Evolutionary conservation across 2,888 invertebrate genomes (phyloP).

Genomic region (Cheilosia variabilis): DNA sequence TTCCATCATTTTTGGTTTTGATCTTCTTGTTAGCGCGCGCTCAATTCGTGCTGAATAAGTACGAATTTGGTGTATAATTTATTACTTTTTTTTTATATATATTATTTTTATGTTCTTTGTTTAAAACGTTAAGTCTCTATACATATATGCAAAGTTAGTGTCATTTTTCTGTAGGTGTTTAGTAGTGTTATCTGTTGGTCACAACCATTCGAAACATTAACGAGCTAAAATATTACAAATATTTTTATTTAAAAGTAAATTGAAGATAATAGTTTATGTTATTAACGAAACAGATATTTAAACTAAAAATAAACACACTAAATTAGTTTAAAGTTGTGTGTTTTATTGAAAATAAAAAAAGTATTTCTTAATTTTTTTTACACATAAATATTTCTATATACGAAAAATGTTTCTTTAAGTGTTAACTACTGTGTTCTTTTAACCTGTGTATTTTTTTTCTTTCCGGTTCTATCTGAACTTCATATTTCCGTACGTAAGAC

Average conservation of each 20-base stretch:
- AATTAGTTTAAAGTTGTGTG: constrained; percentile 18
- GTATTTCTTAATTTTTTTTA: constrained; percentile 70
- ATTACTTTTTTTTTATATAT: constrained; percentile 32
- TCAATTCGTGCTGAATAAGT: constrained; percentile 42
- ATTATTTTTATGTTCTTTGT: constrained; percentile 66
- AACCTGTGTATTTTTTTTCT: constrained; percentile 35
- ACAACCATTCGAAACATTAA: constrained; percentile 41
- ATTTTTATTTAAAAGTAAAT: constrained; percentile 18
- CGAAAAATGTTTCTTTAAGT: constrained; percentile 34
- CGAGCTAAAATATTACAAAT: constrained; percentile 27
- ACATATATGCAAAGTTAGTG: constrained; percentile 55
- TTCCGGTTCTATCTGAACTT: constrained; percentile 42
- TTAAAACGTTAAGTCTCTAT: constrained; percentile 63
- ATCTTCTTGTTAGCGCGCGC: constrained; percentile 29
- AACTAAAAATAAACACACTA: constrained; percentile 20
- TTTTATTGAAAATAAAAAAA: constrained; percentile 15
- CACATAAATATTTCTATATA: constrained; percentile 49
- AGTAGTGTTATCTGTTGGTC: constrained; percentile 53
- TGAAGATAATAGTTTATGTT: constrained; percentile 20
- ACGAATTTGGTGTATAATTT: constrained; percentile 54
- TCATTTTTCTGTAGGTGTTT: constrained; percentile 64
- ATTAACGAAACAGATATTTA: constrained; percentile 27
- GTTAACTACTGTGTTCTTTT: constrained; percentile 42
- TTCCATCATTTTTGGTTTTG: background rate
- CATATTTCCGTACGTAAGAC: constrained; percentile 58